Evolutionary conservation across 2,113 vertebrate genomes (phyloP).

Genomic region (Typhlomys cinereus): DNA sequence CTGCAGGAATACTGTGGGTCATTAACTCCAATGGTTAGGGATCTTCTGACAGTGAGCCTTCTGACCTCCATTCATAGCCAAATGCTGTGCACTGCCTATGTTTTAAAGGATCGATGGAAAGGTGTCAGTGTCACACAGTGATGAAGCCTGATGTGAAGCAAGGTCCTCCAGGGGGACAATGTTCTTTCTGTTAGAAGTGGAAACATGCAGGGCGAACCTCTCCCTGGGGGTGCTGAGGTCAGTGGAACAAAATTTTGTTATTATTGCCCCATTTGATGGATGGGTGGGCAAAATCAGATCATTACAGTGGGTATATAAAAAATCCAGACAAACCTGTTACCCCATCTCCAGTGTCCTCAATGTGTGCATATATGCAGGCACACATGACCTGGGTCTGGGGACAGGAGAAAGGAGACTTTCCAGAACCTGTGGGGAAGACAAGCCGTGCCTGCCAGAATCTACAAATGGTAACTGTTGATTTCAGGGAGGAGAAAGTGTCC

Average conservation of each 20-base stretch:
- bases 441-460: background rate
- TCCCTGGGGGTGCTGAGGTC: rapidly evolving
- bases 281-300: background rate
- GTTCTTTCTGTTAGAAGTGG: rapidly evolving
- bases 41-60: background rate
- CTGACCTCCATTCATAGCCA: background rate
- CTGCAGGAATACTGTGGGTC: background rate
- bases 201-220: background rate
- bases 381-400: rapidly evolving
- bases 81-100: rapidly evolving
- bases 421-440: background rate
- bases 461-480: background rate
- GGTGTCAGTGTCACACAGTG: background rate
- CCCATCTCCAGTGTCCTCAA: background rate
- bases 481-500: background rate
- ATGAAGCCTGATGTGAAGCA: background rate
- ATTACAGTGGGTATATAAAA: background rate
- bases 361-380: background rate
- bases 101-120: background rate
- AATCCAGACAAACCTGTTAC: no score
- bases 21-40: background rate
- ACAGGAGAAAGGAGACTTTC: background rate
- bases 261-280: background rate
- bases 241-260: background rate
- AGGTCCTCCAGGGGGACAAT: background rate